Evolutionary conservation across 2,888 invertebrate genomes (phyloP).

Genomic region (Hololepta plana): DNA sequence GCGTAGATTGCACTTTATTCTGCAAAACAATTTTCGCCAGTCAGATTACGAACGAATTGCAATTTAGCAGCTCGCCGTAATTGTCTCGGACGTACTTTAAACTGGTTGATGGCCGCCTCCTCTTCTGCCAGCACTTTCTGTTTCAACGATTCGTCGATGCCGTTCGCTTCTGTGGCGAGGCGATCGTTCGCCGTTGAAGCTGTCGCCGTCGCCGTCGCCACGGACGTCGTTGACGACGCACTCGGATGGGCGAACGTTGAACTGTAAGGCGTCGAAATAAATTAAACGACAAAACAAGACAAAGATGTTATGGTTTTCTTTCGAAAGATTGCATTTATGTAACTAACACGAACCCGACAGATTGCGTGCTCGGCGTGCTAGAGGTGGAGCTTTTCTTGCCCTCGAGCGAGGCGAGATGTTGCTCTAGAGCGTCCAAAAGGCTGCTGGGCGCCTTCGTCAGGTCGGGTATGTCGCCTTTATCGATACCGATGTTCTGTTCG

Average conservation of each 20-base stretch:
- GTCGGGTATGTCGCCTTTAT: conserved; percentile 97
- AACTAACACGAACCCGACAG: too few relatives aligned
- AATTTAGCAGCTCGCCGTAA: background rate
- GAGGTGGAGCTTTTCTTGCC: conserved; percentile 79
- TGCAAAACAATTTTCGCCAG: conserved; percentile 18
- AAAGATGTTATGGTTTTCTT: too few relatives aligned
- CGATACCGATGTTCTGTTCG: conserved; percentile 76
- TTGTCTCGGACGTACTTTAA: conserved; percentile 49
- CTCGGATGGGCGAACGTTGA: too few relatives aligned
- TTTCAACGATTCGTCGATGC: conserved; percentile 70
- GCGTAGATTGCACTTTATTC: conserved; percentile 60
- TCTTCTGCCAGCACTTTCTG: conserved; percentile 88
- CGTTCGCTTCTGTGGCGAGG: conserved; percentile 36
- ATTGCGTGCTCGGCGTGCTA: too few relatives aligned
- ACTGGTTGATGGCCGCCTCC: conserved; percentile 87
- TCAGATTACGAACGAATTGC: too few relatives aligned
- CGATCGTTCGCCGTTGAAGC: conserved; percentile 27
- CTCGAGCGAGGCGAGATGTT: conserved; percentile 84
- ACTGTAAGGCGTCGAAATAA: too few relatives aligned
- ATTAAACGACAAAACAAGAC: too few relatives aligned
- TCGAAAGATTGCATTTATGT: too few relatives aligned
- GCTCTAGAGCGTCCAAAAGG: conserved; percentile 89
- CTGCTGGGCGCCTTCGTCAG: conserved; percentile 96
- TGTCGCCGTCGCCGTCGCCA: too few relatives aligned
- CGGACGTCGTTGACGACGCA: too few relatives aligned